Evolutionary conservation across 2,113 vertebrate genomes (phyloP), one percentile per base, ranked within the genome.

Genomic region (Budorcas taxicolor): DNA sequence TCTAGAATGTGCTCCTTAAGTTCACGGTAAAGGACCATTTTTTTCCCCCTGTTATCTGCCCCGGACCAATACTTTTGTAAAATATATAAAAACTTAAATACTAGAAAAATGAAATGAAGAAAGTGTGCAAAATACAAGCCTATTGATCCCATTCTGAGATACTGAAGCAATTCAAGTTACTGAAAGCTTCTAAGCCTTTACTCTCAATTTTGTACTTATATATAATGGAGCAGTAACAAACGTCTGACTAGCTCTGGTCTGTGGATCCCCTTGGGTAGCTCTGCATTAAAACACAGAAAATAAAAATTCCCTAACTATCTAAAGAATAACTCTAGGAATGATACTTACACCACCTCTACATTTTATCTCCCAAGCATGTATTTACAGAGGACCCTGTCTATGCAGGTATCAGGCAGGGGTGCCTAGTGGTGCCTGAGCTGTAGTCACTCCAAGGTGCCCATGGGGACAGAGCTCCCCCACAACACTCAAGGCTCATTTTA

Each of bases 31-130:
- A 83, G 45, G 84, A 47, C 23, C 33, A 36, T 60, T 31, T 52
- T 52, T 57, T 45, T 16, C 19, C 67, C 4, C 3, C 7, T 36
- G 16, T 14, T 84, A 58, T 81, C 58, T 40, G 7, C n/a, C 53
- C 52, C 31, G 21, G 52, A 97, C 6, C 27, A 52, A 91, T 33
- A 80, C 29, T 78, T 93, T 64, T 25, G 1, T 21, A 84, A 92
- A 91, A 52, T 47, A 47, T 2, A 62, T n/a, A 45, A 60, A 55
- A 94, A 95, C 80, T 85, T 47, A 92, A 97, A 86, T 43, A 95
- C 33, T 84, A 89, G 36, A 88, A 91, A 94, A 97, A 74, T 62
- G 36, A 91, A 96, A 85, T 47, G 36, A 60, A 83, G 64, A 84
- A 67, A 7, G 13, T 64, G 50, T 29, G 14, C 23, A 93, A 93